Base-by-base conservation (phyloP, 2,113 vertebrate genomes). In the Chloropsis hardwickii region DNA sequence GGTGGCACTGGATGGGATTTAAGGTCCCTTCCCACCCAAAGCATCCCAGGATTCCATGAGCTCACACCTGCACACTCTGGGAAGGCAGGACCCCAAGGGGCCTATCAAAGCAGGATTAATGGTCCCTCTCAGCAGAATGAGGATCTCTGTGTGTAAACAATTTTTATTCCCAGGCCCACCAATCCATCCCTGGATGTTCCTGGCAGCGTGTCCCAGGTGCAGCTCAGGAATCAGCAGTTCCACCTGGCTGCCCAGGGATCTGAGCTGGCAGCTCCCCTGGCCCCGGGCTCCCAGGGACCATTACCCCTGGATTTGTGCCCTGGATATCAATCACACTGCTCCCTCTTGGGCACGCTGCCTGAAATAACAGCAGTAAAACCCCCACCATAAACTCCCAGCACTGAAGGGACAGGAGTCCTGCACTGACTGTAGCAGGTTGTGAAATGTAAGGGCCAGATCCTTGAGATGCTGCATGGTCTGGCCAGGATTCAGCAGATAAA, bases 1-100 rank as follows among this genome's bases (percentile, higher is more conserved):
- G 33, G 14, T 33, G 45, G 45, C 0, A 23, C 0, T 0, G 4
- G 48, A 7, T 54, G 48, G 1, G 0, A 0, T 40, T 47, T 54
- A 1, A 62, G 20, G 12, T 47, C 23, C 28, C 24, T 79, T 39
- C 29, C 73, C 2, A 5, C 4, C 16, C 21, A 53, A 78, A 53
- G 3, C 28, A 61, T 14, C 9, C 44, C 14, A 19, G 1, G 25
- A 35, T 45, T 51, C 51, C 67, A 18, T 3, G 40, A 87, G 31
- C 12, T 60, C 64, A 20, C 23, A 17, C 9, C 48, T 58, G 69
- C 61, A 21, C 47, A 7, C 14, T 10, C 33, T 14, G 33, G 25
- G 37, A 47, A 72, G 40, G 50, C 37, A 57, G 58, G 10, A 69
- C 21, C 45, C 57, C 35, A 3, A 3, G 17, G 23, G 53, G 8